Conservation (phyloP, 2,888 invertebrate genomes). For the Dastarcus helophoroides region DNA sequence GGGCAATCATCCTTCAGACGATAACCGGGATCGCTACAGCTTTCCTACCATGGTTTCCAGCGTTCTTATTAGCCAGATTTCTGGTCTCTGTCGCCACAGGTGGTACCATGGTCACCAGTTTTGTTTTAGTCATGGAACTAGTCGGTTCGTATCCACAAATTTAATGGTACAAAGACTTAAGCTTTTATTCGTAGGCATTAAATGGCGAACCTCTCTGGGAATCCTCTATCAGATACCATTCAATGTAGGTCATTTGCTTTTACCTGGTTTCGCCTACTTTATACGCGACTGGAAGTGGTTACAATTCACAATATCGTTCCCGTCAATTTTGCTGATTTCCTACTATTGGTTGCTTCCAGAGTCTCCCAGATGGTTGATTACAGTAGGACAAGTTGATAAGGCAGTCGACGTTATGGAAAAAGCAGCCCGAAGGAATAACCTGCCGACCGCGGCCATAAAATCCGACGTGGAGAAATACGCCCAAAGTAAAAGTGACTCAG, state of each 20-base stretch:
- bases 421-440: slow-evolving; percentile 45
- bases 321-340: slow-evolving; percentile 46
- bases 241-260: slow-evolving; percentile 43
- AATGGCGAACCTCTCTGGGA: slow-evolving; percentile 45
- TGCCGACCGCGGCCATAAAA: slow-evolving; percentile 27
- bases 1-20: slow-evolving; percentile 62
- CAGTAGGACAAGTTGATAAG: slow-evolving; percentile 50
- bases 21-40: slow-evolving; percentile 59
- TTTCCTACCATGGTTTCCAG: slow-evolving; percentile 52
- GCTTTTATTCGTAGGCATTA: slow-evolving; percentile 30
- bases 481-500: slow-evolving; percentile 8
- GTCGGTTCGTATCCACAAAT: slow-evolving; percentile 38
- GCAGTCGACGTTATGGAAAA: slow-evolving; percentile 51
- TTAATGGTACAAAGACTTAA: slow-evolving; percentile 1
- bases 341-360: slow-evolving; percentile 64
- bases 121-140: slow-evolving; percentile 57
- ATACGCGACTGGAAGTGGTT: slow-evolving; percentile 45
- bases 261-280: slow-evolving; percentile 43
- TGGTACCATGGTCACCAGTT: slow-evolving; percentile 73
- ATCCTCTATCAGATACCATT: slow-evolving; percentile 49
- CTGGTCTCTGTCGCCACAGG: slow-evolving; percentile 65
- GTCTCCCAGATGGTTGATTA: slow-evolving; percentile 68
- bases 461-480: slow-evolving; percentile 23
- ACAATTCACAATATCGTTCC: slow-evolving; percentile 45
- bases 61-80: slow-evolving; percentile 57